phyloP scores from a whole-genome alignment of 2,797 vertebrate species.

The Sarcoramphus papa region DNA sequence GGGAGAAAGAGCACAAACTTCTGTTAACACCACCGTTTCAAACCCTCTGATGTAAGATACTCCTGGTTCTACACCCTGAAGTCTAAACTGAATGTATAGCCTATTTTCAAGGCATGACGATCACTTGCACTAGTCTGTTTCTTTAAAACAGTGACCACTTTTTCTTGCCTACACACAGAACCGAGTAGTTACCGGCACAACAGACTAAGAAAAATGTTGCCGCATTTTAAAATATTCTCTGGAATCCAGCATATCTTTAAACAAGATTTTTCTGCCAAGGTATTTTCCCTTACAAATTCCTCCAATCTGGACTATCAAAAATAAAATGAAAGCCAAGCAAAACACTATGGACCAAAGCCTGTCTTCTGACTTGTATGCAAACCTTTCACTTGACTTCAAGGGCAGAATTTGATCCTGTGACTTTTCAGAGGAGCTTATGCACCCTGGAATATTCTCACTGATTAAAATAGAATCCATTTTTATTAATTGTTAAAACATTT shows the following conservation, averaged over 20 bases:
- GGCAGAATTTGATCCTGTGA: slow-evolving; percentile 36
- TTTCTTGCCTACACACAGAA: background rate
- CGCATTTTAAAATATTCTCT: background rate
- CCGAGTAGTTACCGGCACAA: background rate
- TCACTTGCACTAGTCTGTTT: background rate
- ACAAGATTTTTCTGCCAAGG: background rate
- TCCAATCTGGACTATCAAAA: background rate
- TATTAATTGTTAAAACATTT: slow-evolving; percentile 55
- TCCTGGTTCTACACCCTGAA: background rate
- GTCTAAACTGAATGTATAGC: background rate
- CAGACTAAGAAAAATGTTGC: background rate
- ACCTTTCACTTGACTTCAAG: slow-evolving; percentile 29
- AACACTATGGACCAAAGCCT: background rate
- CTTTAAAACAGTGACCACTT: background rate
- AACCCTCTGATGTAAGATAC: background rate
- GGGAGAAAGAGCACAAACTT: background rate
- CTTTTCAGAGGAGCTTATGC: slow-evolving; percentile 34
- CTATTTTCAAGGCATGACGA: background rate
- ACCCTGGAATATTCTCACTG: slow-evolving; percentile 10
- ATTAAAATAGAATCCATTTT: slow-evolving; percentile 64
- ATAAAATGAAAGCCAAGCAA: background rate
- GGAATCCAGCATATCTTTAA: background rate
- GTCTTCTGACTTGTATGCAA: background rate
- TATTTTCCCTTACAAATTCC: background rate
- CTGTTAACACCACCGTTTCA: background rate